Base-by-base conservation (phyloP, 2,888 invertebrate species). In the Agonopterix heracliana region DNA sequence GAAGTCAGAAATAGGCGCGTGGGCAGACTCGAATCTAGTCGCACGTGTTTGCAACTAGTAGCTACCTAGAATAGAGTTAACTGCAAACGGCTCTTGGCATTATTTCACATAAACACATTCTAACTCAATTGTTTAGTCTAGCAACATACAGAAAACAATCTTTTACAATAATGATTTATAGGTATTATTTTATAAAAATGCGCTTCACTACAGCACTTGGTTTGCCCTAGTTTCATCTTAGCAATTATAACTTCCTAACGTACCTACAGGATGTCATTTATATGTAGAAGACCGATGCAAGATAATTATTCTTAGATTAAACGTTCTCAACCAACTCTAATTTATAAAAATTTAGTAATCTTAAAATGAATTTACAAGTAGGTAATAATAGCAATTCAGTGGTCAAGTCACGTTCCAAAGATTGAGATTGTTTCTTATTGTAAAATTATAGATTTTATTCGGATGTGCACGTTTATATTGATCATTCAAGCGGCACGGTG, bases 401-500 rank as follows among this genome's bases (percentile, higher is more conserved):
- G 49, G 40, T 41, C 44, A 40, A 59, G 59, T 60, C 60, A 73
- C 59, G 65, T 64, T 54, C 38, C 57, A 51, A 47, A 61, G 59
- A 64, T 64, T 55, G 53, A 7, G 57, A 59, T 63, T 61, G 34
- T 57, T 56, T 66, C 56, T 60, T 56, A 59, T 53, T 26, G 26
- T 26, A 56, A 54, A 68, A 69, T 69, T 65, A 66, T 66, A 14
- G 47, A 38, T 38, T 38, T 38, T 52, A 66, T 74, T 82, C 77
- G 82, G 79, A 83, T 77, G 69, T 75, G 64, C 68, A 68, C 72
- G 63, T 69, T 82, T 82, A 79, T 64, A 60, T 60, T 69, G 74
- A 65, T 71, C 80, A 74, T 76, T 79, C 74, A 78, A 74, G 78
- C 68, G 81, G 78, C 71, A 74, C 75, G 72, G 66, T 61, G 76